Evolutionary conservation across 2,888 invertebrate species (phyloP).

Genomic region (Anticlea derivata): DNA sequence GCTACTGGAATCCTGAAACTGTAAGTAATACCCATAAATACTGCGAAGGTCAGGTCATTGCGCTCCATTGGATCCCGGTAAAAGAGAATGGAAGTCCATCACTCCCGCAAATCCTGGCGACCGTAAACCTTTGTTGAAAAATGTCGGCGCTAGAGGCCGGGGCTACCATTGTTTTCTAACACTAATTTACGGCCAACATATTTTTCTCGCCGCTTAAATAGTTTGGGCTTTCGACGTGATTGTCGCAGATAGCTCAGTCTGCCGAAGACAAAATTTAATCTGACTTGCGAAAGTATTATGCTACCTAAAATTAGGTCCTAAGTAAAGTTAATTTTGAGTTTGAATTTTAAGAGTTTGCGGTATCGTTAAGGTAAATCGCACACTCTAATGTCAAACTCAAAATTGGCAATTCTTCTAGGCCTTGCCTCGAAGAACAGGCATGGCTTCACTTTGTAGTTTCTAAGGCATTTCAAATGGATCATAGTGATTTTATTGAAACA

Average conservation of each 20-base stretch:
- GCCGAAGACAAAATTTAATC: no score
- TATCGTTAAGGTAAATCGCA: no score
- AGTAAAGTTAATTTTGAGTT: no score
- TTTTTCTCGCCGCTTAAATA: conserved; percentile 49
- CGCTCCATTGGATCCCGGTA: conserved; percentile 26
- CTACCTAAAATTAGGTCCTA: no score
- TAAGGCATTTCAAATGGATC: no score
- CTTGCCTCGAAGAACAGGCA: no score
- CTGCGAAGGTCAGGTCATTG: conserved; percentile 27
- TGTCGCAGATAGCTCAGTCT: conserved; percentile 11
- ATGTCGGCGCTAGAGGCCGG: conserved; percentile 42
- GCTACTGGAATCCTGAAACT: conserved; percentile 18
- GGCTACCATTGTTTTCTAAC: conserved; percentile 52
- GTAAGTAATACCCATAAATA: conserved; percentile 25
- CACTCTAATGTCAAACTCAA: no score
- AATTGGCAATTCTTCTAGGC: no score
- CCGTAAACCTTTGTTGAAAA: conserved; percentile 45
- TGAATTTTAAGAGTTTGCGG: no score
- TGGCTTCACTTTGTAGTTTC: no score
- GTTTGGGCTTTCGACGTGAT: conserved; percentile 32
- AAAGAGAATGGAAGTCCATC: conserved; percentile 26
- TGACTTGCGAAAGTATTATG: no score
- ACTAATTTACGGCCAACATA: conserved; percentile 54
- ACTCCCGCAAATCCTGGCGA: conserved; percentile 36
- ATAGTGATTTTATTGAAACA: no score